A percentile compares a stretch with the other conserved stretches of the same genome.
Conservation (phyloP, 2,888 invertebrate species). For the Plusia festucae region DNA sequence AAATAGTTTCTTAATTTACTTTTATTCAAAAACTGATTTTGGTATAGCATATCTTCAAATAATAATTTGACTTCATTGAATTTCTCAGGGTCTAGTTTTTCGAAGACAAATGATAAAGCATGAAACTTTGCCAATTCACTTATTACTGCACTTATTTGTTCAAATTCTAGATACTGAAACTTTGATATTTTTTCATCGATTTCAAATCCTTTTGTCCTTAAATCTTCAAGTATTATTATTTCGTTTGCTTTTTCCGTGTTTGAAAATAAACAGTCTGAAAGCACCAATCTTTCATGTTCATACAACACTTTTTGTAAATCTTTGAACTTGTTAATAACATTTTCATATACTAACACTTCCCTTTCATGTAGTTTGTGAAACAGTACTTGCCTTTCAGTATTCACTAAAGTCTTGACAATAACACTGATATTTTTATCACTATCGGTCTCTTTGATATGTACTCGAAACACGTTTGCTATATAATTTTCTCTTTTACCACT, state of each 20-base stretch:
- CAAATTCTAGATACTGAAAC: constrained; percentile 67
- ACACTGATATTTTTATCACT: constrained; percentile 68
- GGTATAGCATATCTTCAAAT: constrained; percentile 76
- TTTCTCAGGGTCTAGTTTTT: constrained; percentile 61
- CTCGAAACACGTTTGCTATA: constrained; percentile 81
- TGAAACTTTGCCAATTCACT: constrained; percentile 81
- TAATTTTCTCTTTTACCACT: constrained; percentile 78
- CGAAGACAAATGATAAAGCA: constrained; percentile 74
- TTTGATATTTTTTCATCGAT: constrained; percentile 68
- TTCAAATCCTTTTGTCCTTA: constrained; percentile 70
- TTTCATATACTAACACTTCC: constrained; percentile 76
- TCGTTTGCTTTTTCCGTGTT: constrained; percentile 72
- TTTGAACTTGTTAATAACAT: constrained; percentile 70
- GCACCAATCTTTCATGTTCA: constrained; percentile 62
- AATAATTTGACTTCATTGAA: constrained; percentile 63
- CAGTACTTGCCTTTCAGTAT: constrained; percentile 76
- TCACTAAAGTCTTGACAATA: constrained; percentile 81
- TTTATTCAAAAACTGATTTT: constrained; percentile 75
- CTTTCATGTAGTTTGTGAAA: constrained; percentile 79
- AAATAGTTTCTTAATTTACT: constrained; percentile 77
- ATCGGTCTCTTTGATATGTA: constrained; percentile 69
- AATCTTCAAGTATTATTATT: constrained; percentile 79
- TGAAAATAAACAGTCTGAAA: constrained; percentile 74
- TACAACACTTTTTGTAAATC: constrained; percentile 67
- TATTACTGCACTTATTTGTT: constrained; percentile 68